Conservation (phyloP, 1,140 invertebrate species). For the Eurytemora carolleeae region DNA sequence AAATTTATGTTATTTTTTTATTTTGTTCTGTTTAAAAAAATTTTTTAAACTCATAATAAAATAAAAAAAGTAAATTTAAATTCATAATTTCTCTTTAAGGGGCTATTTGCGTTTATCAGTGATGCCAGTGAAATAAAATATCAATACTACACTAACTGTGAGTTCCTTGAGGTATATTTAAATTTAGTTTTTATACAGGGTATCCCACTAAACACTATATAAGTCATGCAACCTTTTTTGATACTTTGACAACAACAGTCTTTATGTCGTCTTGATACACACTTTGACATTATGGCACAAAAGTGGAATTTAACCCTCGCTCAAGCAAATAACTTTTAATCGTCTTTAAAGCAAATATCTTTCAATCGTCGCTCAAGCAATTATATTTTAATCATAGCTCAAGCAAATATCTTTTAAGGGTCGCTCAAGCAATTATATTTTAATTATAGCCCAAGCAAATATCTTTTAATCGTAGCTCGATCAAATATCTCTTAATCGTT, state of each 20-base stretch:
- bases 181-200: background rate
- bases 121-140: conserved; percentile 55
- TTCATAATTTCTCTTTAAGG: conserved; percentile 50
- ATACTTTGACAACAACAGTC: background rate
- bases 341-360: background rate
- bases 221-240: background rate
- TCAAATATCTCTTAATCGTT: background rate
- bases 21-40: background rate
- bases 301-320: background rate
- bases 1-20: background rate
- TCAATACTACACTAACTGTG: conserved; percentile 57
- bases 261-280: background rate
- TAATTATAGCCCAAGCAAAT: no score
- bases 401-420: background rate
- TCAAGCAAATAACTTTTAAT: background rate
- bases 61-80: background rate
- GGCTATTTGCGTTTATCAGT: conserved; percentile 71
- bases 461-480: background rate
- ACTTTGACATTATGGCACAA: background rate
- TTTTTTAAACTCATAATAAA: background rate
- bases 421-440: no score
- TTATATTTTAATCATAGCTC: background rate
- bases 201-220: background rate
- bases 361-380: background rate
- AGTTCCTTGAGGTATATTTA: conserved; percentile 48